These are phyloP conservation scores for Thymallus thymallus DNA, from an alignment of 2,113 vertebrate species.

Conservation along the genomic window DNA sequence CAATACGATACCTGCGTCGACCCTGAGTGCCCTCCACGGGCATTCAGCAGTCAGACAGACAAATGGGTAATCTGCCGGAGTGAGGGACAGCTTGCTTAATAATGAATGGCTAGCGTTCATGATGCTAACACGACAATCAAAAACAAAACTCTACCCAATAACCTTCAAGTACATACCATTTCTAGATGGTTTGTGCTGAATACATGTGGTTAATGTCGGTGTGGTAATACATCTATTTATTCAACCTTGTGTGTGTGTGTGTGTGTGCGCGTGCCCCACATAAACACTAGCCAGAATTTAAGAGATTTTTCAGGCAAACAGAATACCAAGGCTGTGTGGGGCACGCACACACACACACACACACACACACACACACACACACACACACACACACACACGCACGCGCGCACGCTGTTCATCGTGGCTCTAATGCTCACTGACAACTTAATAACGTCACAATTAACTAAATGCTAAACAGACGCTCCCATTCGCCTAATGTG, in stretches of 20 bases:
- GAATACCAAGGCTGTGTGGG: not conserved
- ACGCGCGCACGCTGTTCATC: conserved; percentile 57
- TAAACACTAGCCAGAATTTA: conserved; percentile 4
- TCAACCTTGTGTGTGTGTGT: too few species aligned
- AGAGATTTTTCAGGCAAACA: not conserved
- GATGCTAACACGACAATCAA: conserved; percentile 3
- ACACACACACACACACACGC: too few species aligned
- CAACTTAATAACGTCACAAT: conserved; percentile 98
- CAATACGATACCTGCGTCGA: conserved; percentile 8
- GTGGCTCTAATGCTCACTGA: conserved; percentile 93
- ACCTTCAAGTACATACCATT: not conserved
- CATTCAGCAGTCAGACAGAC: conserved; percentile 23
- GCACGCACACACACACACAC: too few species aligned
- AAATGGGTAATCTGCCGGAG: conserved; percentile 55
- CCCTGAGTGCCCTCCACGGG: conserved; percentile 12
- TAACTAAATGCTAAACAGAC: conserved; percentile 99
- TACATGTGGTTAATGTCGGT: not conserved
- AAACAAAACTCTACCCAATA: not conserved
- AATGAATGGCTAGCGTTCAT: conserved; percentile 59
- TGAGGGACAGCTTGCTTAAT: conserved; percentile 62
- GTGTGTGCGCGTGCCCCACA: too few species aligned
- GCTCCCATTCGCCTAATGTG: conserved; percentile 87
- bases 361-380: too few species aligned
- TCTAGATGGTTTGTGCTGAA: not conserved
- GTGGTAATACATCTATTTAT: conserved; percentile 2